Conservation (phyloP, 2,888 invertebrate genomes). For the Linnaemya tessellans region DNA sequence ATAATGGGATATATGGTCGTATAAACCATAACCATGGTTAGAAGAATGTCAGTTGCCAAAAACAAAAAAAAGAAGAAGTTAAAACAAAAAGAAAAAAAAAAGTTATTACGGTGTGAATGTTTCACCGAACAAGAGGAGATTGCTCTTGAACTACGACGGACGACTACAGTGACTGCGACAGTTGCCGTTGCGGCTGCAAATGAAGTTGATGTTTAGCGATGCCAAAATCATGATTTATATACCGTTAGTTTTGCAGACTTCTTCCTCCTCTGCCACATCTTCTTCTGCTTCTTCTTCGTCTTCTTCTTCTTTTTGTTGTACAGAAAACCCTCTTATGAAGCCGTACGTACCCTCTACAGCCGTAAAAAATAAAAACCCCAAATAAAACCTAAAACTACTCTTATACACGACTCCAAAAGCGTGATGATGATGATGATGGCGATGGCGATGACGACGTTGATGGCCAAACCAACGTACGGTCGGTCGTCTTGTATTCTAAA, state of each 20-base stretch:
- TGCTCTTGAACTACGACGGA: constrained; percentile 49
- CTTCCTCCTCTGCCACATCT: not conserved
- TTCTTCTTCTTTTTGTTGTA: not conserved
- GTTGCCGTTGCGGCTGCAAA: constrained; percentile 44
- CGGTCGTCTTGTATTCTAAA: constrained; percentile 33
- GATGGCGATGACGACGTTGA: constrained; percentile 24
- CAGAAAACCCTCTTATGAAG: constrained; percentile 38
- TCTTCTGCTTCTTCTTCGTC: not conserved
- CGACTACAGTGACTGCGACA: constrained; percentile 35
- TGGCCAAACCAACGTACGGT: not conserved
- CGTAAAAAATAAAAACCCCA: constrained; percentile 51
- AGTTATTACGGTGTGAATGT: constrained; percentile 58
- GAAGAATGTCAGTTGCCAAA: constrained; percentile 54
- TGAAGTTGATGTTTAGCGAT: constrained; percentile 76
- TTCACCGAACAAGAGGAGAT: constrained; percentile 23
- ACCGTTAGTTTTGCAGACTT: constrained; percentile 79
- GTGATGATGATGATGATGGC: constrained; percentile 31
- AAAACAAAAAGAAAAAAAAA: constrained; percentile 32
- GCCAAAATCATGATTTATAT: constrained; percentile 83
- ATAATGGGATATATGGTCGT: constrained; percentile 14
- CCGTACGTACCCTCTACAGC: constrained; percentile 18
- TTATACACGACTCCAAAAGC: constrained; percentile 44
- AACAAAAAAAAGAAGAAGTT: constrained; percentile 41
- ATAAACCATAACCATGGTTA: constrained; percentile 39
- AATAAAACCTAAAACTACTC: constrained; percentile 60